phyloP scores from a whole-genome alignment of 1,140 invertebrate species.

The Gryllus bimaculatus region DNA sequence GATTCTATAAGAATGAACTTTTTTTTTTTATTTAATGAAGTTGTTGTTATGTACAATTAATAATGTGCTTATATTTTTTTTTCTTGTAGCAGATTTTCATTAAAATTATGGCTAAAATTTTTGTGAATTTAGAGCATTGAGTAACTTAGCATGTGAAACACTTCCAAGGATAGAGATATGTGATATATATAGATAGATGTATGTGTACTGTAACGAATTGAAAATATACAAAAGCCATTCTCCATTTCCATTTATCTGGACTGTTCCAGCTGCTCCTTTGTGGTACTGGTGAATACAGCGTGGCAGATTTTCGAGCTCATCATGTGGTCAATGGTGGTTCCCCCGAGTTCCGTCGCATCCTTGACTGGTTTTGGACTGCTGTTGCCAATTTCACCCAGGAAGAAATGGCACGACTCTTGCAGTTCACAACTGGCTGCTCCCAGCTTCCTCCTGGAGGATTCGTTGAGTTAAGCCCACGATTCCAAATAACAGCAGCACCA shows the following conservation, averaged over 20 bases:
- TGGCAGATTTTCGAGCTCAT: constrained; percentile 79
- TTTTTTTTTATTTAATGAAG: too few species aligned
- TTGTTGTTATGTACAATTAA: too few species aligned
- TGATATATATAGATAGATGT: not conserved
- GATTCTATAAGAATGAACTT: too few species aligned
- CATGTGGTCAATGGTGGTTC: constrained; percentile 78
- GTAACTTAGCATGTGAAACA: too few species aligned
- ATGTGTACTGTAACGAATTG: not conserved
- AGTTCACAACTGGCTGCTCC: constrained; percentile 90
- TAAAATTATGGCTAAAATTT: too few species aligned
- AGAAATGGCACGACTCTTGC: constrained; percentile 84
- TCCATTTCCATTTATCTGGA: too few species aligned
- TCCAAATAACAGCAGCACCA: constrained; percentile 81
- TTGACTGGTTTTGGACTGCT: constrained; percentile 92
- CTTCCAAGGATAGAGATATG: not conserved
- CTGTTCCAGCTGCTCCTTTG: constrained; percentile 67
- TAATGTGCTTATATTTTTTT: too few species aligned
- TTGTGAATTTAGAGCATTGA: too few species aligned
- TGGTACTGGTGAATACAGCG: constrained; percentile 86
- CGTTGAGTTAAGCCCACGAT: constrained; percentile 75
- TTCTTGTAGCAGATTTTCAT: too few species aligned
- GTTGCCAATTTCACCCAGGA: constrained; percentile 84
- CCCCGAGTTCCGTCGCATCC: constrained; percentile 69
- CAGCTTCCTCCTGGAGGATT: constrained; percentile 86
- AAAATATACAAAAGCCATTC: too few species aligned